A percentile compares a stretch with the other conserved stretches of the same genome.
phyloP scores from a whole-genome alignment of 2,797 vertebrate genomes.

The Oceanodroma leucorhoa region DNA sequence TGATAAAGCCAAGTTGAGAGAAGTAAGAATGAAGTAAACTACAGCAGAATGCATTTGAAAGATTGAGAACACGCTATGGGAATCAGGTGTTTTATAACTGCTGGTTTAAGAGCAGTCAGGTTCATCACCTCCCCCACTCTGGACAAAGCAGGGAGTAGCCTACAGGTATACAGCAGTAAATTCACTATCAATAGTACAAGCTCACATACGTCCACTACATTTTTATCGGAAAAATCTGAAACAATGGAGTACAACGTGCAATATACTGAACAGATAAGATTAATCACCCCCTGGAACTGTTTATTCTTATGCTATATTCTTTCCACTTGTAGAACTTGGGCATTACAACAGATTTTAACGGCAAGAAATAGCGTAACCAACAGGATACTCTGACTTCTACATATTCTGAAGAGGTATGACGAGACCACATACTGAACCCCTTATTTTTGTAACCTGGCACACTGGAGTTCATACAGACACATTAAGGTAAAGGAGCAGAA shows the following conservation, averaged over 20 bases:
- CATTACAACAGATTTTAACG: neutral
- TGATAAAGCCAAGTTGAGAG: neutral
- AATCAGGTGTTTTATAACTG: neutral
- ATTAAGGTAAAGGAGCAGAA: neutral
- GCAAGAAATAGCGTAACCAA: neutral
- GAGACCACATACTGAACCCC: neutral
- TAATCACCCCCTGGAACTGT: neutral
- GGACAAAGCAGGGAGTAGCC: neutral
- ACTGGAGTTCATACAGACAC: neutral
- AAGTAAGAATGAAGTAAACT: neutral
- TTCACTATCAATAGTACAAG: neutral
- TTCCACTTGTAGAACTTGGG: neutral
- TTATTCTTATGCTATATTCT: neutral
- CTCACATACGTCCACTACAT: neutral
- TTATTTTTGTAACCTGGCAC: neutral
- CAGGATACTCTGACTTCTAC: neutral
- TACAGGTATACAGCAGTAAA: neutral
- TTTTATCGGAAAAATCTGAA: neutral
- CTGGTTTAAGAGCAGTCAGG: neutral
- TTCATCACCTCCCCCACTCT: neutral
- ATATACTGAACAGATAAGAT: neutral
- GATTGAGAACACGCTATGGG: neutral
- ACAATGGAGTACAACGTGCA: neutral
- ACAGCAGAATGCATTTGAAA: neutral
- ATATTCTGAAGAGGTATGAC: neutral